phyloP scores from a whole-genome alignment of 1,140 invertebrate species.

The Wasmannia auropunctata region DNA sequence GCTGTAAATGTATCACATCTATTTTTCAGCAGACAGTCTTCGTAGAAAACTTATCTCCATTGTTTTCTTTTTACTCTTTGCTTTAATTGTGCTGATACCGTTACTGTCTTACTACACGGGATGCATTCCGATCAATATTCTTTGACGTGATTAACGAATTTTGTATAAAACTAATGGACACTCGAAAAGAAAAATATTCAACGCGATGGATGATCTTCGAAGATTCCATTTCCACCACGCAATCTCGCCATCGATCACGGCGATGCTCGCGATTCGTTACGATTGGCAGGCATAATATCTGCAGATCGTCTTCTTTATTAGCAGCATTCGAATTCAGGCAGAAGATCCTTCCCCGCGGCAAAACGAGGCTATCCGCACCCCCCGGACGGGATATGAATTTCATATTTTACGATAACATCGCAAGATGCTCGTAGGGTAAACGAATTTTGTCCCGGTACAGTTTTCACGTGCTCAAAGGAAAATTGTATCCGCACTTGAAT shows the following conservation, averaged over 20 bases:
- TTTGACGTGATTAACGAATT: slow-evolving; percentile 4
- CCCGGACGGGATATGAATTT: slow-evolving; percentile 72
- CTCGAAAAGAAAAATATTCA: not conserved
- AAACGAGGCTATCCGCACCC: not conserved
- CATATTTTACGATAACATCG: slow-evolving; percentile 75
- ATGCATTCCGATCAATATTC: slow-evolving; percentile 35
- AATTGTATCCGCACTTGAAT: slow-evolving; percentile 54
- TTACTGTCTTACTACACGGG: not conserved
- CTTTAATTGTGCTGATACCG: not conserved
- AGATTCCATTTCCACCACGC: slow-evolving; percentile 10
- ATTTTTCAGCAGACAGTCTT: slow-evolving; percentile 34
- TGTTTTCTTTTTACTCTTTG: slow-evolving; percentile 4
- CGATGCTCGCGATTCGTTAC: slow-evolving; percentile 2
- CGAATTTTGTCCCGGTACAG: slow-evolving; percentile 59
- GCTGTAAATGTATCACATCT: slow-evolving; percentile 47
- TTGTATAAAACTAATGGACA: not conserved
- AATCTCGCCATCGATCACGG: not conserved
- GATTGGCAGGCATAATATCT: slow-evolving; percentile 61
- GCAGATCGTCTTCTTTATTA: slow-evolving; percentile 63
- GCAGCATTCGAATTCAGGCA: not conserved
- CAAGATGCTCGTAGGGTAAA: slow-evolving; percentile 66
- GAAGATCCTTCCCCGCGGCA: slow-evolving; percentile 29
- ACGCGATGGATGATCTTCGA: not conserved
- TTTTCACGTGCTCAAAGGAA: slow-evolving; percentile 57
- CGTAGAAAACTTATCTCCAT: not conserved